Conservation (phyloP, 1,140 invertebrate genomes). For the Drosophila rhopaloa region DNA sequence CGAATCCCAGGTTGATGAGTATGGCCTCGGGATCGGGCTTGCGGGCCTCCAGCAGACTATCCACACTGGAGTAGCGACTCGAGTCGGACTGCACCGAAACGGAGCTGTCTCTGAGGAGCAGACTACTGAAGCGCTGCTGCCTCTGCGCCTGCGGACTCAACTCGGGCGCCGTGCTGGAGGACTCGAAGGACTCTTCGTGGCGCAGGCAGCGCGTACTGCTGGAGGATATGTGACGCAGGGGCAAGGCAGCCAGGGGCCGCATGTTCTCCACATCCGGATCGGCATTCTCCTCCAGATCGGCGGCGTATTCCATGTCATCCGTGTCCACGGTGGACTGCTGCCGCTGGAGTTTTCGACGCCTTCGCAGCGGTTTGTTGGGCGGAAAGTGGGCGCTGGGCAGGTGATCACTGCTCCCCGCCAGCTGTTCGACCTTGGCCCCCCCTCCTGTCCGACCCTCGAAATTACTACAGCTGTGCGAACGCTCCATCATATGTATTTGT, state of each 20-base stretch:
- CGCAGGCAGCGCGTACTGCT: constrained; percentile 53
- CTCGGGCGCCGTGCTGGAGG: constrained; percentile 59
- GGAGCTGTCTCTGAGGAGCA: constrained; percentile 86
- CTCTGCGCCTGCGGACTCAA: constrained; percentile 64
- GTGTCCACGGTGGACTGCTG: constrained; percentile 50
- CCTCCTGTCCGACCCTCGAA: constrained; percentile 45
- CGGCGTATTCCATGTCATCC: constrained; percentile 66
- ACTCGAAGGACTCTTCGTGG: constrained; percentile 78
- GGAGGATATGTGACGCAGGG: constrained; percentile 33
- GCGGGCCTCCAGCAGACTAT: constrained; percentile 88
- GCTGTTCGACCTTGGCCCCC: constrained; percentile 20
- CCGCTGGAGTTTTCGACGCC: constrained; percentile 62
- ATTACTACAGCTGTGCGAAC: constrained; percentile 71
- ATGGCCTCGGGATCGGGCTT: constrained; percentile 90
- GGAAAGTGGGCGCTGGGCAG: constrained; percentile 56
- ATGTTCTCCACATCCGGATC: constrained; percentile 25
- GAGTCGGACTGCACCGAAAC: constrained; percentile 88
- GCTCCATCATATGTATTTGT: constrained; percentile 49
- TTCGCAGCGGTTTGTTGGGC: constrained; percentile 63
- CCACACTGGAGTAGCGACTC: constrained; percentile 90
- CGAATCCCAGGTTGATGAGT: constrained; percentile 88
- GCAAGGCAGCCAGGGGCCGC: constrained; percentile 6
- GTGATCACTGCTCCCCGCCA: constrained; percentile 63
- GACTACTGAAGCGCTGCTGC: constrained; percentile 57
- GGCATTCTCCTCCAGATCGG: constrained; percentile 68